Conservation (phyloP, 2,113 vertebrate species). For the Scortum barcoo region DNA sequence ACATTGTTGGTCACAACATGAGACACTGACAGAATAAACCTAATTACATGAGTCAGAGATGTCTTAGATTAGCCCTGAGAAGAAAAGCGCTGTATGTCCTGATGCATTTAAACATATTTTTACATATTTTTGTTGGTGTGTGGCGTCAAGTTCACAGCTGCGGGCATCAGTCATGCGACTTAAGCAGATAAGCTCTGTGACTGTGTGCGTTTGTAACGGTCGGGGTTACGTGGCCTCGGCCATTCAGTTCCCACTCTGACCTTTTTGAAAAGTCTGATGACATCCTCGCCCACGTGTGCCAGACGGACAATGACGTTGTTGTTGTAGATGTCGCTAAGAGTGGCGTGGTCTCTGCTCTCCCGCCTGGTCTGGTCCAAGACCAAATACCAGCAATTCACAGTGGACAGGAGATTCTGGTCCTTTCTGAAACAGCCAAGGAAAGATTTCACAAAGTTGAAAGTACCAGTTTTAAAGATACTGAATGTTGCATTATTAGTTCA, state of each 20-base stretch:
- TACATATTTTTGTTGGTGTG: slow-evolving; percentile 10
- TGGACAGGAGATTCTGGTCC: slow-evolving; percentile 96
- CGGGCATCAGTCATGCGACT: slow-evolving; percentile 26
- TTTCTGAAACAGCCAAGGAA: slow-evolving; percentile 85
- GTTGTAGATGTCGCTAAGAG: slow-evolving; percentile 97
- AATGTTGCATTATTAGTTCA: not conserved
- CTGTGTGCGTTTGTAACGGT: slow-evolving; percentile 28
- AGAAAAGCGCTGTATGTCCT: not conserved
- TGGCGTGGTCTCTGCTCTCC: slow-evolving; percentile 97
- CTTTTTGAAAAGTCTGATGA: slow-evolving; percentile 99
- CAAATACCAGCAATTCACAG: slow-evolving; percentile 99
- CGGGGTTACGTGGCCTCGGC: slow-evolving; percentile 36
- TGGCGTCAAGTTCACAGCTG: slow-evolving; percentile 31
- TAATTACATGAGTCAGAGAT: not conserved
- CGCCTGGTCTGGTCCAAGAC: slow-evolving; percentile 95
- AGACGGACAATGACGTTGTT: slow-evolving; percentile 98
- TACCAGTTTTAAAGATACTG: not conserved
- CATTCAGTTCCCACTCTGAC: slow-evolving; percentile 80
- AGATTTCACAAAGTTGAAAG: slow-evolving; percentile 9
- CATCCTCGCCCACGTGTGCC: slow-evolving; percentile 97
- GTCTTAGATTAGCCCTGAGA: not conserved
- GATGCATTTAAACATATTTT: slow-evolving; percentile 20
- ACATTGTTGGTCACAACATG: not conserved
- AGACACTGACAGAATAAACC: not conserved
- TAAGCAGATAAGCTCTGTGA: slow-evolving; percentile 17